phyloP scores from a whole-genome alignment of 2,113 vertebrate genomes.

The Phylloscopus trochilus region DNA sequence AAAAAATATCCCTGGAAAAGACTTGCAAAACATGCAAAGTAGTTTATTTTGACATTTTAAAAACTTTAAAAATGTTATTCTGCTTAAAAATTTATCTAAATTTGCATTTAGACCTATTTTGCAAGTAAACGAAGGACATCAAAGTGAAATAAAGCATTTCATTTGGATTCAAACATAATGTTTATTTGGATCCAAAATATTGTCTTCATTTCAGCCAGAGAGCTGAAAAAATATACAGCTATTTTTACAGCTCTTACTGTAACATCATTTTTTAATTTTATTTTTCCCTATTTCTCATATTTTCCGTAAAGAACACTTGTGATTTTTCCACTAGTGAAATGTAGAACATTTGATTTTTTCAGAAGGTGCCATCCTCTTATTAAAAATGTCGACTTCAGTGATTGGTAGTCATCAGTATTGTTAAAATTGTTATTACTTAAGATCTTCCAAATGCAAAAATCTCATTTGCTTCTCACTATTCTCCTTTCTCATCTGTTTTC shows the following conservation, averaged over 20 bases:
- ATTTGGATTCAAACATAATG: constrained; percentile 15
- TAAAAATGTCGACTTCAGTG: neutral
- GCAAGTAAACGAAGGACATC: neutral
- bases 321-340: neutral
- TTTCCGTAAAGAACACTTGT: neutral
- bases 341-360: neutral
- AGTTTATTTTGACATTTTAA: neutral
- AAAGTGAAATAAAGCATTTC: constrained; percentile 19
- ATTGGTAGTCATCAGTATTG: neutral
- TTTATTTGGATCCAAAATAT: neutral
- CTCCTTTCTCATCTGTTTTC: neutral
- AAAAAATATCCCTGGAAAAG: constrained; percentile 20
- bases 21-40: neutral
- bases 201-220: neutral
- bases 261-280: neutral
- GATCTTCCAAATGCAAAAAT: neutral
- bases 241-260: neutral
- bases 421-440: neutral
- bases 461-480: neutral
- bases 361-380: neutral
- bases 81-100: constrained; percentile 10
- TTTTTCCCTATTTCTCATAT: neutral
- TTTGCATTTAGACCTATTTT: constrained; percentile 18
- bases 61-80: neutral
- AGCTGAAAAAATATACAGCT: neutral